Evolutionary conservation across 2,113 vertebrate genomes (phyloP), one percentile per base, ranked within the genome.

Genomic region (Nyctereutes procyonoides): DNA sequence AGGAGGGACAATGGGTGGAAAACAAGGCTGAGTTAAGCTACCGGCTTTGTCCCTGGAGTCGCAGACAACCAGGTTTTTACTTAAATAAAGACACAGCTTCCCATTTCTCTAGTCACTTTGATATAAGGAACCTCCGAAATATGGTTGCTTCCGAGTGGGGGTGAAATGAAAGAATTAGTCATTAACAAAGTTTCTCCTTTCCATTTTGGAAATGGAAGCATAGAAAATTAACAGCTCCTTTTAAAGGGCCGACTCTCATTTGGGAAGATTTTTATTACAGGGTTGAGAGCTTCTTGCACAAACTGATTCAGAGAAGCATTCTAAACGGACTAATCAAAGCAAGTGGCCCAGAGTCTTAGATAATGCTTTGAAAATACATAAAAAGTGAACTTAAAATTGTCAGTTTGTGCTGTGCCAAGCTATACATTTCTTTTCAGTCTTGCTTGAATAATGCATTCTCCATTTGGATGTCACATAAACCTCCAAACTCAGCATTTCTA

Each of bases 231-330:
- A 71, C 4, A 48, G 28, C 8, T 13, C 12, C 7, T 67, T 96
- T 92, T 67, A 82, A 95, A 82, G 67, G 65, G 5, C 12, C 51
- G 83, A 22, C 3, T 81, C 16, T 51, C 55, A 9, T 60, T 86
- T 88, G 55, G 74, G 74, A 88, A 97, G 24, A 88, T 48, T 95
- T 90, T 91, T 95, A 93, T 92, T 38, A 65, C 0, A 74, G 12
- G 16, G 4, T 67, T 87, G 7, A 90, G 9, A 94, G 5, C 20
- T 89, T 88, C 43, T 92, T 82, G 13, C 12, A 87, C 3, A 16
- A 93, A 77, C 62, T 92, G 55, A 95, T 77, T 96, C 89, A 80
- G 30, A 43, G 35, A 77, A 30, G 55, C 30, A 80, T 80, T 89
- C 43, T 67, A 67, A 73, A 71, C 63, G 15, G 19, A 28, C 73